phyloP scores from a whole-genome alignment of 2,797 vertebrate species.

The Sebastes paucispinis region DNA sequence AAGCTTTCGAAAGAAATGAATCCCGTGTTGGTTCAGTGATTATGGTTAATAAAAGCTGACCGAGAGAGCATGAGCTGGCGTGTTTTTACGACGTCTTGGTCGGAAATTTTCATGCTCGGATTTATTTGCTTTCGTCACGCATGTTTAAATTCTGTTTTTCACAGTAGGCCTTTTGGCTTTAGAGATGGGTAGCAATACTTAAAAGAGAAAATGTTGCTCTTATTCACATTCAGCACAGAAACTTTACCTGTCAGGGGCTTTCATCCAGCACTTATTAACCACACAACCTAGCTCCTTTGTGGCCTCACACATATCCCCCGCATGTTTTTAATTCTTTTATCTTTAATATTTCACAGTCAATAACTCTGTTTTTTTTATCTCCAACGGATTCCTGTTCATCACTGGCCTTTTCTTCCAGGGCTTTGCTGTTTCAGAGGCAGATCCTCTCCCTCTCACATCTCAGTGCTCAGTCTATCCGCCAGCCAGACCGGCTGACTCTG shows the following conservation, averaged over 20 bases:
- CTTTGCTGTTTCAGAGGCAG: slow-evolving; percentile 18
- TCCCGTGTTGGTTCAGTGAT: slow-evolving; percentile 64
- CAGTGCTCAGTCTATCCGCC: slow-evolving; percentile 2
- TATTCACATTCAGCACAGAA: background rate
- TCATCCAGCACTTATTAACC: background rate
- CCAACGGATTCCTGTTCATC: slow-evolving; percentile 33
- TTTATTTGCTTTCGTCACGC: slow-evolving; percentile 31
- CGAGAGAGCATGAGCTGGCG: slow-evolving; percentile 47
- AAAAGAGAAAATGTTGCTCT: background rate
- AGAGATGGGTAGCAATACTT: background rate
- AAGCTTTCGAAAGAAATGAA: slow-evolving; percentile 51
- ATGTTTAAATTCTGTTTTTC: slow-evolving; percentile 13
- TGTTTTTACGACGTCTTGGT: slow-evolving; percentile 43
- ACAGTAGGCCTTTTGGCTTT: background rate
- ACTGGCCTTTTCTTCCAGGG: background rate
- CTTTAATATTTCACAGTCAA: slow-evolving; percentile 44
- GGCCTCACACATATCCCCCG: background rate
- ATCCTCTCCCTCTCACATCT: background rate
- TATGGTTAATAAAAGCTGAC: slow-evolving; percentile 70
- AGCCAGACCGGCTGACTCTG: slow-evolving; percentile 41
- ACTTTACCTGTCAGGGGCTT: background rate
- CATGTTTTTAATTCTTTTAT: slow-evolving; percentile 42
- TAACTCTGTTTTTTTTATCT: slow-evolving; percentile 37
- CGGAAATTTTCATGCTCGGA: slow-evolving; percentile 36
- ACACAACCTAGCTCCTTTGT: background rate